phyloP scores from a whole-genome alignment of 1,140 invertebrate species.

The Drosophila hydei region DNA sequence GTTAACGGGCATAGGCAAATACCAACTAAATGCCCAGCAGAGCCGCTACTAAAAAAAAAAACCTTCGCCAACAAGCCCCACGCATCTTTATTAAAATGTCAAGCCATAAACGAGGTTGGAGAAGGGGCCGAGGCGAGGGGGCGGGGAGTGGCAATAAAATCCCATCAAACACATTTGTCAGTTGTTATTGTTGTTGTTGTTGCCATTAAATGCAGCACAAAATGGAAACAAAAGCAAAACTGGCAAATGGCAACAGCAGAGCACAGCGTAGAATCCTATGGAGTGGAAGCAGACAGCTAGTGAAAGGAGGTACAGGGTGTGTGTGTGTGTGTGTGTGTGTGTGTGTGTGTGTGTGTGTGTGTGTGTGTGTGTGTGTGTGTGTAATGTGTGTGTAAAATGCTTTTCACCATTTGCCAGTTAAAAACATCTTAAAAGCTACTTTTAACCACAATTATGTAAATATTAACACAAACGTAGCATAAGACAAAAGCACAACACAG shows the following conservation, averaged over 20 bases:
- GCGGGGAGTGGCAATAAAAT: slow-evolving; percentile 28
- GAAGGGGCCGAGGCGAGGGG: background rate
- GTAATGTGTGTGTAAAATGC: slow-evolving; percentile 20
- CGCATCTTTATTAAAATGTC: slow-evolving; percentile 76
- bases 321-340: background rate
- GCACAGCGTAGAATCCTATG: background rate
- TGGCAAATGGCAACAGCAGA: slow-evolving; percentile 26
- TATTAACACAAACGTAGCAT: slow-evolving; percentile 66
- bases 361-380: background rate
- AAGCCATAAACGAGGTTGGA: slow-evolving; percentile 47
- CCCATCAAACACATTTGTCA: slow-evolving; percentile 45
- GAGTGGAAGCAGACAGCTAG: background rate
- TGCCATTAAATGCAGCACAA: slow-evolving; percentile 57
- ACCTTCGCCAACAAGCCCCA: background rate
- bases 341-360: slow-evolving; percentile 1
- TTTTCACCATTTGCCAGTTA: slow-evolving; percentile 57
- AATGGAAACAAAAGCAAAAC: slow-evolving; percentile 53
- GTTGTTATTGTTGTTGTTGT: slow-evolving; percentile 26
- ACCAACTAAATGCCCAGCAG: slow-evolving; percentile 46
- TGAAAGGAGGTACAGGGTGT: too few species aligned
- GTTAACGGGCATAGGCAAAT: slow-evolving; percentile 23
- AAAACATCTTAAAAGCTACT: slow-evolving; percentile 82
- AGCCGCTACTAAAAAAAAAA: slow-evolving; percentile 1
- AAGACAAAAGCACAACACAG: slow-evolving; percentile 58
- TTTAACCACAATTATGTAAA: slow-evolving; percentile 81